These are phyloP conservation scores for Leptobrachium leishanense DNA, from an alignment of 2,113 vertebrate species.

Conservation along the genomic window DNA sequence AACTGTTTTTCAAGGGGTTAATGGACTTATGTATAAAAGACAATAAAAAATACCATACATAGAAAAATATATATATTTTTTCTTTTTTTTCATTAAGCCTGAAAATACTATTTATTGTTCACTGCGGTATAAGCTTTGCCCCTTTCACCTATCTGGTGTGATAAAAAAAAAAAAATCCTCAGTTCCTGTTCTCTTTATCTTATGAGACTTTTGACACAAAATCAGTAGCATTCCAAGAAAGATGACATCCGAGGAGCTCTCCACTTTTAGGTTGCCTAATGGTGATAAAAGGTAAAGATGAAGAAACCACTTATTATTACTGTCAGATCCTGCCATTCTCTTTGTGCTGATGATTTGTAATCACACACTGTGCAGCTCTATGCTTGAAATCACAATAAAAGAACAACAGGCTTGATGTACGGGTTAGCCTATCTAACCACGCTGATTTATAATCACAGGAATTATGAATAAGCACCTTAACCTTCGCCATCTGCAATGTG, in stretches of 20 bases:
- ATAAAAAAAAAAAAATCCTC: neutral
- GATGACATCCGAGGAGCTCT: neutral
- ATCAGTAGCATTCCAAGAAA: neutral
- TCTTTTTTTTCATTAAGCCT: too few species aligned
- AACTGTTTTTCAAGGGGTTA: too few species aligned
- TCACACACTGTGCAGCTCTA: conserved; percentile 2
- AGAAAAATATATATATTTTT: too few species aligned
- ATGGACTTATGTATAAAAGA: too few species aligned
- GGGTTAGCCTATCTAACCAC: neutral
- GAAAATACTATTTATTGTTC: too few species aligned
- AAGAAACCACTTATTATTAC: neutral
- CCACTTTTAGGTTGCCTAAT: neutral
- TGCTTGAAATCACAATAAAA: conserved; percentile 13
- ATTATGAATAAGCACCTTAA: neutral
- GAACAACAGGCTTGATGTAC: conserved; percentile 28
- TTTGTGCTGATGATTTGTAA: conserved; percentile 15
- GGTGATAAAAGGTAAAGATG: neutral
- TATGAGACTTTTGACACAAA: neutral
- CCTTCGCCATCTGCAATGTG: conserved; percentile 10
- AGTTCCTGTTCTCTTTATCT: neutral
- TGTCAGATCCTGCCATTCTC: conserved; percentile 9
- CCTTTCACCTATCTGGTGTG: too few species aligned
- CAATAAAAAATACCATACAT: too few species aligned
- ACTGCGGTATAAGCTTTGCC: too few species aligned
- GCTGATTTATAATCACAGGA: conserved; percentile 16